A percentile compares a stretch with the other conserved stretches of the same genome.
phyloP scores from a whole-genome alignment of 2,888 invertebrate species.

The Abscondita cerata region DNA sequence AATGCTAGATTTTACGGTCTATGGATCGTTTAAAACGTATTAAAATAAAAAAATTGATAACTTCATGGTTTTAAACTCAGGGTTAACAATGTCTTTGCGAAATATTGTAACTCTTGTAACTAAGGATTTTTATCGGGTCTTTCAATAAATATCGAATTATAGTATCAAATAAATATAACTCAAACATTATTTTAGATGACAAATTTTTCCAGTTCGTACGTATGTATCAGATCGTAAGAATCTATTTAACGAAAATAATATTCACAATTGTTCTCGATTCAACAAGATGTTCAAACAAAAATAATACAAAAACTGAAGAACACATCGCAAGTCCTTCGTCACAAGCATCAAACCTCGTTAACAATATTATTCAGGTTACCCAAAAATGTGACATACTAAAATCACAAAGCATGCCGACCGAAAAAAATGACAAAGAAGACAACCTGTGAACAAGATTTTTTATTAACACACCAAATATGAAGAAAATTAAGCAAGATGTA shows the following conservation, averaged over 20 bases:
- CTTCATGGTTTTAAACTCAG: neutral
- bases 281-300: too few relatives aligned
- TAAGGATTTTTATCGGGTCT: neutral
- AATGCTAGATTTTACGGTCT: neutral
- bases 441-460: neutral
- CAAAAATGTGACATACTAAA: neutral
- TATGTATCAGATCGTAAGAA: too few relatives aligned
- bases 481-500: neutral
- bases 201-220: too few relatives aligned
- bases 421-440: neutral
- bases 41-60: neutral
- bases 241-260: too few relatives aligned
- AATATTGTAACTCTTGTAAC: neutral
- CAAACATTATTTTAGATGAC: too few relatives aligned
- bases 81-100: neutral
- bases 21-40: neutral
- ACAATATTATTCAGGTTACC: neutral
- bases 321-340: neutral
- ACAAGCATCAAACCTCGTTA: neutral
- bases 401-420: too few relatives aligned
- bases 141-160: neutral
- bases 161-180: too few relatives aligned
- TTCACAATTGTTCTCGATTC: too few relatives aligned
- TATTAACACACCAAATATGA: neutral
- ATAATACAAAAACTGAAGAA: neutral